Evolutionary conservation across 2,888 invertebrate species (phyloP).

Genomic region (Lycocerus yunnanus): DNA sequence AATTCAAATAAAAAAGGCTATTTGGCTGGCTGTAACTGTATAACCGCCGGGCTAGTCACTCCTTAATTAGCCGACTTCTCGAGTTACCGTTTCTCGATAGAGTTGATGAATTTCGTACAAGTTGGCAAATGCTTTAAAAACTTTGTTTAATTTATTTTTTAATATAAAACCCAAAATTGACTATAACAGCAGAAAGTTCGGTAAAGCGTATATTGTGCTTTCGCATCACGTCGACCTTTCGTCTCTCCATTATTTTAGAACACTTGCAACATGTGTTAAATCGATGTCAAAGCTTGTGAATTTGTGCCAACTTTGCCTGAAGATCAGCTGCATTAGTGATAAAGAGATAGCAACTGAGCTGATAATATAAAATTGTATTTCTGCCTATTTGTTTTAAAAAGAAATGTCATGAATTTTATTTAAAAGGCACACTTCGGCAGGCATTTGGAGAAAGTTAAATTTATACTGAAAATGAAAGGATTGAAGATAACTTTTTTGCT

Average conservation of each 20-base stretch:
- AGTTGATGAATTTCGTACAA: neutral
- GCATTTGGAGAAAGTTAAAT: too few species aligned
- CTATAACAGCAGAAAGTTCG: neutral
- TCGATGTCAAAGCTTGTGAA: conserved; percentile 14
- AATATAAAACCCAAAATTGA: neutral
- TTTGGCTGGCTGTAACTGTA: too few species aligned
- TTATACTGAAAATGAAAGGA: neutral
- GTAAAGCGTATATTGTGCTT: neutral
- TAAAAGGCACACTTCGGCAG: too few species aligned
- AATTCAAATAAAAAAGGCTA: too few species aligned
- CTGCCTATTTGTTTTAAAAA: neutral
- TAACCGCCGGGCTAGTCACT: too few species aligned
- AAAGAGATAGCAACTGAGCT: neutral
- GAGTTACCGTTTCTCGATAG: too few species aligned
- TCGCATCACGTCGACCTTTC: conserved; percentile 9
- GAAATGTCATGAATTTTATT: neutral
- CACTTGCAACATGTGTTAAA: conserved; percentile 18
- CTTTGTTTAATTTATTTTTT: neutral
- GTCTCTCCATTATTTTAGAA: conserved; percentile 15
- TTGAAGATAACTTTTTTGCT: neutral
- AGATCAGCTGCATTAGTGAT: conserved; percentile 6
- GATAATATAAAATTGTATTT: neutral
- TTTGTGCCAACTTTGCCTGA: conserved; percentile 7
- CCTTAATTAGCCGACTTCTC: neutral
- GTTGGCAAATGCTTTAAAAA: neutral